Percentiles rank a stretch among this genome's conserved stretches.
These are phyloP conservation scores for Solenopsis fugax DNA, from an alignment of 1,140 invertebrate species.

Conservation along the genomic window DNA sequence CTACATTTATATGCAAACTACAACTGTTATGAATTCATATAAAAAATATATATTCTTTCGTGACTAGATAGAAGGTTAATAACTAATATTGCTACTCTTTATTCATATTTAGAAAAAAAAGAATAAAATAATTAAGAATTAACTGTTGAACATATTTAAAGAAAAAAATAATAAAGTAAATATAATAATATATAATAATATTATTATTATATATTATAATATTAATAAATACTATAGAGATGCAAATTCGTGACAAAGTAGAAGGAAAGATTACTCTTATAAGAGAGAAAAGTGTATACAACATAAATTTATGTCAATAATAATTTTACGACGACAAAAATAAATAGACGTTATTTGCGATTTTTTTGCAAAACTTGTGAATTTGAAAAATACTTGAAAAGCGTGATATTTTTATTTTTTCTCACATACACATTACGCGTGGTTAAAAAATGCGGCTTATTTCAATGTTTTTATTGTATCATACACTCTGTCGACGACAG, in stretches of 20 bases:
- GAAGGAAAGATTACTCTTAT: slow-evolving; percentile 1
- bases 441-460: slow-evolving; percentile 35
- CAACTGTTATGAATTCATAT: slow-evolving; percentile 37
- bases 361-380: neutral
- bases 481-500: slow-evolving; percentile 6
- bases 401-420: slow-evolving; percentile 17
- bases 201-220: neutral
- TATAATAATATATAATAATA: neutral
- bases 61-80: slow-evolving; percentile 19
- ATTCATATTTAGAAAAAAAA: slow-evolving; percentile 20
- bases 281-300: neutral
- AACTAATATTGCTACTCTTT: neutral
- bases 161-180: neutral
- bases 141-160: slow-evolving; percentile 22
- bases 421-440: neutral
- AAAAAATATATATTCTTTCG: slow-evolving; percentile 41
- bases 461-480: slow-evolving; percentile 36
- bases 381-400: slow-evolving; percentile 5
- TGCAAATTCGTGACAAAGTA: neutral
- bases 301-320: slow-evolving; percentile 11
- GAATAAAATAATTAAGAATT: neutral
- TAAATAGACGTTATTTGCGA: neutral
- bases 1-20: slow-evolving; percentile 36
- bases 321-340: neutral
- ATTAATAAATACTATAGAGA: neutral